Evolutionary conservation across 2,113 vertebrate species (phyloP), one percentile per base, ranked within the genome.

Genomic region (Scortum barcoo): DNA sequence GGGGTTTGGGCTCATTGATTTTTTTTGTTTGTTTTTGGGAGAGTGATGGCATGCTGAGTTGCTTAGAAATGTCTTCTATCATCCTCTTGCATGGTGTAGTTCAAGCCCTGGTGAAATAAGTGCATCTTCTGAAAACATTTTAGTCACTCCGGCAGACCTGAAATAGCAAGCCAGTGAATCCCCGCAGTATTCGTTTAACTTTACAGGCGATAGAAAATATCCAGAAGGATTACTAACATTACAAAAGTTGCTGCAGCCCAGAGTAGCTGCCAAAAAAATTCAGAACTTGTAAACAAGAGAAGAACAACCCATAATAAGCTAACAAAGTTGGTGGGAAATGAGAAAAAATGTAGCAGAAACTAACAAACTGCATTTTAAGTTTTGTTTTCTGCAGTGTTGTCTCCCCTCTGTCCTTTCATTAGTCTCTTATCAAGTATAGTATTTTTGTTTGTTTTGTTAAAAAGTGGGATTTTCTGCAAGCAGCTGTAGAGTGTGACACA

Each of bases 401-500:
- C 26, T 44, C 16, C 2, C 14, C 50, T 33, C 16, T 1, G 33
- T 42, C 8, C 10, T 70, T 42, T 13, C 10, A 28, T 78, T 70
- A 83, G 56, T 24, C 16, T 72, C 42, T 42, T 54, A 60, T 72
- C 44, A 78, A 14, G 61, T 63, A 65, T 38, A 60, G 48, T n/a
- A n/a, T 71, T 73, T 77, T 63, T 68, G 20, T 75, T 75, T 76
- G 72, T 62, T 72, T 56, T 81, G n/a, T 83, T n/a, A 20, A n/a
- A 79, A 76, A 78, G 7, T 5, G 7, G 51, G 80, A 75, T 81
- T 86, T n/a, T 85, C 12, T 13, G 71, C 80, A 70, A 85, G 88
- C 91, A 91, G 90, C 89, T 91, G 89, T 91, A 86, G 72, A 74
- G 85, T 85, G 81, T 33, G 60, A 78, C 74, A 89, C 82, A 89